Evolutionary conservation across 2,113 vertebrate genomes (phyloP), one percentile per base, ranked within the genome.

Genomic region (Oostethus manadensis): DNA sequence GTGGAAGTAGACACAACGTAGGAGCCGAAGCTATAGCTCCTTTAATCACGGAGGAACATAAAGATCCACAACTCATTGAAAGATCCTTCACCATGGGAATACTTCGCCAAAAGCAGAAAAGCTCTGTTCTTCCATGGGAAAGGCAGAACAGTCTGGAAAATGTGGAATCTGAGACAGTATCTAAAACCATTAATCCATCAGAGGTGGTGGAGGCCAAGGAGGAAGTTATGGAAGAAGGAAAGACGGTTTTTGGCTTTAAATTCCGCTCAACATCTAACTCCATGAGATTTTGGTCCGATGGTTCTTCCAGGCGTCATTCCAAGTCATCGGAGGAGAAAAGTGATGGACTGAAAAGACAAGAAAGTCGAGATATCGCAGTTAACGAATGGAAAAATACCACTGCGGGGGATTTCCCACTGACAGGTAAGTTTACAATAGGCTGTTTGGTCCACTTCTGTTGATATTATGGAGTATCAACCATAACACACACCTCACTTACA

Each of bases 231-330:
- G 60, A 68, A 18, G 66, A 90, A 47, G 81, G 86, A 43, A 90
- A 78, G 77, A 88, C 56, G 29, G 80, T 89, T 20, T 98, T 96
- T 76, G 92, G 92, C 14, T 74, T 96, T 44, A 96, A 93, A 77
- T 91, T 99, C 22, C 93, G 94, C 58, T 92, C 93, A 67, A 96
- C 92, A 0, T 93, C 93, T 3, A 84, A 91, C 43, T 93, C 91
- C 1, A 59, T 90, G 55, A 92, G 78, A 79, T 82, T 85, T 4
- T 84, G 75, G 53, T 80, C 90, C 0, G 80, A 87, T 17, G 70
- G 81, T 51, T 75, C 83, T 16, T 26, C 58, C 13, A 46, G 63
- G 1, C 80, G 78, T 20, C 67, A 68, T 5, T 68, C 82, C 43
- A 33, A 82, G 23, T 86, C 88, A 0, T 69, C 86, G 51, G 77